Base-by-base conservation (phyloP, 2,888 invertebrate species). In the Andricus curvator region DNA sequence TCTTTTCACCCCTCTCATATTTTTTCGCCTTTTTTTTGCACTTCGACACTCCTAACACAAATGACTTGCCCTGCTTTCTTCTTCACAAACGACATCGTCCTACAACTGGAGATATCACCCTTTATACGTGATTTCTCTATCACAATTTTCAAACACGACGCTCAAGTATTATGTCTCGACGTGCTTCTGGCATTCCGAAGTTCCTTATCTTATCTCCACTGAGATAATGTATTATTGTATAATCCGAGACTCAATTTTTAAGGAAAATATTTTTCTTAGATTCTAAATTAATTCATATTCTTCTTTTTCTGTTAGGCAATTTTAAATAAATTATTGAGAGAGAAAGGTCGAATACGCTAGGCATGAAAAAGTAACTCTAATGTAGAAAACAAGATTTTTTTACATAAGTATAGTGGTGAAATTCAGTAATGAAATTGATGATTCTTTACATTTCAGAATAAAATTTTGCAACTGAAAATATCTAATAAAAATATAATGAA, bases 51-150 rank as follows among this genome's bases (percentile, higher is more conserved):
- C 70, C 62, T 65, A 29, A 11, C 56, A 64, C 62, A 48, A 65
- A 41, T 64, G 37, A 37, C 33, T 74, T 74, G 25, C 68, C 70
- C 64, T 56, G 56, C 51, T 74, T 56, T 78, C 78, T 78, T 77
- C 70, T 62, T 62, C 68, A 70, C 80, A 48, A 74, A 41, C 44
- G 33, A 76, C 64, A 17, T 79, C 80, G 60, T 76, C 33, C 51
- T 74, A 56, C 74, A 74, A 74, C 51, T 74, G 17, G 56, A 74
- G 74, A 74, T 74, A 74, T 74, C 74, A 33, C 74, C 51, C 33
- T 51, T 74, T 56, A 44, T 44, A 56, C 51, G 56, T 74, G 74
- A 74, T 74, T 74, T 74, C 56, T 74, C 74, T 56, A 74, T 74
- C 74, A 56, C 51, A 56, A 74, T 74, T 74, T 44, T 56, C 37